Evolutionary conservation across 2,113 vertebrate species (phyloP), one percentile per base, ranked within the genome.

Genomic region (Dipodomys ordii): DNA sequence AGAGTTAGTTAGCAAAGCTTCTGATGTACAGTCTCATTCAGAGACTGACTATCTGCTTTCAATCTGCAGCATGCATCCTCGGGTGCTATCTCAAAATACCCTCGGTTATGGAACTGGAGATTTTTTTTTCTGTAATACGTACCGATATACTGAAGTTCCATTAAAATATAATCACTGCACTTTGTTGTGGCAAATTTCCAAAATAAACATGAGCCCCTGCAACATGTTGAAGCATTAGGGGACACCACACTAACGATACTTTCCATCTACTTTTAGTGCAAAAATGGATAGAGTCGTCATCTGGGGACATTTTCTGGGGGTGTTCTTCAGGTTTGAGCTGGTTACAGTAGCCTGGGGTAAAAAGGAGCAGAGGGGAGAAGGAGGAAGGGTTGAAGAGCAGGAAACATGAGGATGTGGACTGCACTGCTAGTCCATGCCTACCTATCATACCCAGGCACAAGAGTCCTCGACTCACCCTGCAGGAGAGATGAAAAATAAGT

Each of bases 401-500:
- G 25, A 30, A 7, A 60, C 15, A 3, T 13, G 20, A 3, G 22
- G 27, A 15, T 9, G 4, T 53, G n/a, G 35, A 10, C 20, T 2
- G 1, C 0, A 0, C 9, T 16, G 9, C 27, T 67, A 19, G 23
- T 27, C 12, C 25, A 5, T 9, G 0, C 2, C 15, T 39, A 3
- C 5, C 4, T n/a, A 7, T 39, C 3, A 18, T 1, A 20, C 13
- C 22, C 27, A 44, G 20, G 23, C 2, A 60, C 20, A 57, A 57
- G 0, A 7, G 4, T 12, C 30, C 19, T 64, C 32, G 10, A 23
- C 22, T 32, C 20, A n/a, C 39, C 68, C 79, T 9, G 0, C 1
- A 8, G 28, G 35, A 87, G 28, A 82, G 13, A 57, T 18, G 8
- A 79, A 27, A 85, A 83, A 62, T 91, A 46, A 82, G n/a, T 53